A percentile compares a stretch with the other conserved stretches of the same genome.
phyloP scores from a whole-genome alignment of 1,140 invertebrate genomes.

The Drosophila pallidifrons region DNA sequence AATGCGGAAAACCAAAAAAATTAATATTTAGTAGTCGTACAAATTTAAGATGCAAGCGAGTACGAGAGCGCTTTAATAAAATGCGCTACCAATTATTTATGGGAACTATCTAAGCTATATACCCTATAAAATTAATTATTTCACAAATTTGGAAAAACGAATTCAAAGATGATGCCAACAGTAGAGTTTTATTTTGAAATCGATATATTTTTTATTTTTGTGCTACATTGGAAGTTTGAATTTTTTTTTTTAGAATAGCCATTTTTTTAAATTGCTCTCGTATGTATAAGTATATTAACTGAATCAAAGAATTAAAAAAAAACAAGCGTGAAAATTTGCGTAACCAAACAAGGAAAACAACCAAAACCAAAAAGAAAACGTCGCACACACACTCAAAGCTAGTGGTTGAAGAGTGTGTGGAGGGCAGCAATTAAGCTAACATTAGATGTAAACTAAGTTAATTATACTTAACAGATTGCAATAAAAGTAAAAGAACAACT shows the following conservation, averaged over 20 bases:
- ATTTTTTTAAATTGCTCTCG: conserved; percentile 26
- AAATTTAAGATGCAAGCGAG: conserved; percentile 58
- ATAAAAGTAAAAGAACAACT: conserved; percentile 58
- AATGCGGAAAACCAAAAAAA: conserved; percentile 32
- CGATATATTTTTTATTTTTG: neutral
- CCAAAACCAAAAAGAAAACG: conserved; percentile 28
- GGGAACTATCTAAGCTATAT: too few relatives aligned
- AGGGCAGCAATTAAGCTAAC: conserved; percentile 77
- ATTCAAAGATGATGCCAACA: neutral
- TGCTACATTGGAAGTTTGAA: neutral
- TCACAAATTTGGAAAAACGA: neutral
- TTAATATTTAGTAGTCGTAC: conserved; percentile 67
- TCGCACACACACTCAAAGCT: conserved; percentile 9
- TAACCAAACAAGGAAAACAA: conserved; percentile 75
- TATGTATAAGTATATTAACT: conserved; percentile 43
- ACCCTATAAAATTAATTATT: too few relatives aligned
- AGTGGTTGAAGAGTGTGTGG: conserved; percentile 31
- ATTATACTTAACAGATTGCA: conserved; percentile 74
- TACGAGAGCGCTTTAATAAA: conserved; percentile 31
- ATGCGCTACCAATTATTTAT: neutral
- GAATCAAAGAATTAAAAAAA: conserved; percentile 61
- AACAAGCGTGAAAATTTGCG: conserved; percentile 72
- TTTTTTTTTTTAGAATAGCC: neutral
- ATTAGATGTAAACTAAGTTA: conserved; percentile 81
- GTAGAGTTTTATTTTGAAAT: neutral